Evolutionary conservation across 2,797 vertebrate species (phyloP).

Genomic region (Pampus argenteus): DNA sequence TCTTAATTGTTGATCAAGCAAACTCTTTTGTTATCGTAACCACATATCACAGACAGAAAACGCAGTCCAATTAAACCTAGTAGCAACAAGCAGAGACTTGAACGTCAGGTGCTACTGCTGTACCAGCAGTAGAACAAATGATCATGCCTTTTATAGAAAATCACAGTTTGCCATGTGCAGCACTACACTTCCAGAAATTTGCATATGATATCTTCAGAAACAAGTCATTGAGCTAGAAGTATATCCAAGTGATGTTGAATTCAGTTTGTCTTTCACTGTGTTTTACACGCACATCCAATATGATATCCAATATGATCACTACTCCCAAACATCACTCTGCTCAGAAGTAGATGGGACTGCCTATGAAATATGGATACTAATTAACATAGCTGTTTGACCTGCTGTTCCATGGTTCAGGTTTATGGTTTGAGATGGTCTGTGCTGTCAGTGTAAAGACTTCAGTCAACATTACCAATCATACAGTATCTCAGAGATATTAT

Average conservation of each 20-base stretch:
- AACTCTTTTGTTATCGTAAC: neutral
- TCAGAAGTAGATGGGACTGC: neutral
- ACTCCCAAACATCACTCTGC: neutral
- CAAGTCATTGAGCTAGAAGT: neutral
- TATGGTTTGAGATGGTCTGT: neutral
- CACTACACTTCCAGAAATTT: neutral
- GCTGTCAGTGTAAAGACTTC: neutral
- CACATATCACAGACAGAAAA: neutral
- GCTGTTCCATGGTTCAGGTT: neutral
- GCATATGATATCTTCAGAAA: conserved; percentile 10
- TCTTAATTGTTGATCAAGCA: neutral
- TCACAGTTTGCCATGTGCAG: conserved; percentile 8
- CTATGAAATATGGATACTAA: neutral
- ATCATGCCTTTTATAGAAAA: neutral
- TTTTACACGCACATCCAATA: conserved; percentile 1
- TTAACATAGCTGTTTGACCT: neutral
- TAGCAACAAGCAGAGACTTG: conserved; percentile 33
- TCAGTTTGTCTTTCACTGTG: neutral
- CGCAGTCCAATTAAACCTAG: neutral
- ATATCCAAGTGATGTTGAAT: neutral
- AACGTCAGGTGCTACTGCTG: neutral
- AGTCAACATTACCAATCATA: neutral
- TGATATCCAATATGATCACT: neutral
- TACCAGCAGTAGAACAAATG: neutral
- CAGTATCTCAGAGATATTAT: neutral